Base-by-base conservation (phyloP, 2,113 vertebrate genomes). In the Myotis lucifugus region DNA sequence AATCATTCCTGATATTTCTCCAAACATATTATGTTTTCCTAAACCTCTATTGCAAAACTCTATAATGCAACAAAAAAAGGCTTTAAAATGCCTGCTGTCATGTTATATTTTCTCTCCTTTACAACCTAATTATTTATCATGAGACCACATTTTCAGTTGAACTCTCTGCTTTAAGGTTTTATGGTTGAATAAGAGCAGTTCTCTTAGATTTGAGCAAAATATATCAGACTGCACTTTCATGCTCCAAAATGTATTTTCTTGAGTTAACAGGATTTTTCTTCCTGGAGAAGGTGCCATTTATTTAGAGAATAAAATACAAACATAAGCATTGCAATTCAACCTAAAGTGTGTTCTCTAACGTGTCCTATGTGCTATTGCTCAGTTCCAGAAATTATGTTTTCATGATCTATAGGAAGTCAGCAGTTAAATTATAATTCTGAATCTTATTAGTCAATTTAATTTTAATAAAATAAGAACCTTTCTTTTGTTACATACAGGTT, bases 51-150 rank as follows among this genome's bases (percentile, higher is more conserved):
- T 56, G 21, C n/a, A 78, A 94, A 95, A 87, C 25, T 87, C 46
- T 54, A 77, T 61, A 91, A 85, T 61, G 29, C 37, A 85, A 86
- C 92, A 96, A 85, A 74, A 50, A 27, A 92, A 91, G 85, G 42
- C 34, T 96, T 96, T 72, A 93, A 92, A 82, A 95, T 92, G 73
- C 67, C 61, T 87, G n/a, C 76, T 93, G 72, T 88, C 87, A 87
- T 40, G 90, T 56, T 61, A 52, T 42, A 92, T 92, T 94, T 96
- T 97, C 85, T 95, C 70, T 90, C n/a, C 61, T 93, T 81, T 90
- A 77, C 59, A 90, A 90, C 72, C 81, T 87, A 86, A 96, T 91
- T 96, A 95, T 93, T 96, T 97, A 95, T 85, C 90, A 88, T 82
- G 70, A 97, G 87, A 66, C 77, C 67, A 70, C 48, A 88, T 93